Evolutionary conservation across 2,113 vertebrate genomes (phyloP).

Genomic region (Puffinus mauretanicus): DNA sequence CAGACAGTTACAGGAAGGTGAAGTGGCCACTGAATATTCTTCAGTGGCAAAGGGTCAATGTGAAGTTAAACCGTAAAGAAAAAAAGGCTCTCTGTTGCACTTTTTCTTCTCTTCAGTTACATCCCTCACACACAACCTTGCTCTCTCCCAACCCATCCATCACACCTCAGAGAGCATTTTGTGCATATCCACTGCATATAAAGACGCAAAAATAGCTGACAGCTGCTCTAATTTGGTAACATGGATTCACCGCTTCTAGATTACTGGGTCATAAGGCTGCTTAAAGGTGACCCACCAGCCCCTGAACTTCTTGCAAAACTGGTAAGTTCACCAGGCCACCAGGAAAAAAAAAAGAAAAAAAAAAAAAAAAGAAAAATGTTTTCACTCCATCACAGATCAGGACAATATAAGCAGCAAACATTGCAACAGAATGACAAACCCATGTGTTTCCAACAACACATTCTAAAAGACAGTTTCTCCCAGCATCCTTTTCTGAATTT

Average conservation of each 20-base stretch:
- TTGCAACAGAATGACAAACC: not conserved
- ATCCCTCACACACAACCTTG: not conserved
- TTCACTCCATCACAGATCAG: not conserved
- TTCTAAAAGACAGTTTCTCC: not conserved
- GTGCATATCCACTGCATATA: not conserved
- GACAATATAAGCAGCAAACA: not conserved
- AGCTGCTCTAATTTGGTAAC: constrained; percentile 23
- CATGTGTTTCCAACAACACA: not conserved
- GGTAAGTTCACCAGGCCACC: not conserved
- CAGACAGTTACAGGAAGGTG: not conserved
- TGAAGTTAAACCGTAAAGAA: not conserved
- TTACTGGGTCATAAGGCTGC: constrained; percentile 2
- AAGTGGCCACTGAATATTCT: not conserved
- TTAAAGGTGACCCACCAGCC: constrained; percentile 28
- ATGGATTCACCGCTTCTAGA: not conserved
- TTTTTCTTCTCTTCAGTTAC: not conserved
- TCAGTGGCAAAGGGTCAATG: not conserved
- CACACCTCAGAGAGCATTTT: constrained; percentile 10
- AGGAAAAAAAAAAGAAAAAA: not conserved
- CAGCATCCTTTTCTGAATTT: not conserved
- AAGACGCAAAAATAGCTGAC: constrained; percentile 16
- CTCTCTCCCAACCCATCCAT: not conserved
- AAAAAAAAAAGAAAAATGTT: not conserved
- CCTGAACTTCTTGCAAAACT: not conserved
- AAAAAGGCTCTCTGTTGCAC: not conserved